Base-by-base conservation (phyloP, 2,888 invertebrate species). In the Cylindroiulus punctatus region DNA sequence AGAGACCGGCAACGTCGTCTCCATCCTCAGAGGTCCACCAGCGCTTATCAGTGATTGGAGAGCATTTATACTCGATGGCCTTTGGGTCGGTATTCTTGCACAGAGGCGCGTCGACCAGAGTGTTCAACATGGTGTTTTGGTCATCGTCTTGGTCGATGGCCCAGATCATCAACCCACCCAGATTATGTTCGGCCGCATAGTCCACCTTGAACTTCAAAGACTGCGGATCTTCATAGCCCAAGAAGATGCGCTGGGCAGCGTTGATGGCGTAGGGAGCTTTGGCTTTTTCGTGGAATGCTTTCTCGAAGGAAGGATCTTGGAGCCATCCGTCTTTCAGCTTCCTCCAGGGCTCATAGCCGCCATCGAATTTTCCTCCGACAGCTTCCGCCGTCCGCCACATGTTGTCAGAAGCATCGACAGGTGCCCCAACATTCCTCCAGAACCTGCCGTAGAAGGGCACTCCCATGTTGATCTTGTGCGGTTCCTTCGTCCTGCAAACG, bases 11-110 rank as follows among this genome's bases (percentile, higher is more conserved):
- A 1, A 86, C 86, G 22, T 88, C 88, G 83, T 89, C 88, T 36
- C 88, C 88, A 85, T 90, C 89, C 81, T 90, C 90, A 40, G 88
- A 89, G 0, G 90, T 90, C 90, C 90, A 90, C 90, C 90, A 90
- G 32, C 90, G 86, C 86, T 89, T 89, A 26, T 89, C 89, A 14
- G 88, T 87, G 8, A 89, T 88, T n/a, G 90, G 89, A 14, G 89
- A 89, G 47, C 89, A 90, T 57, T 88, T 89, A 84, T 89, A 89
- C 22, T 30, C 5, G 14, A 52, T 22, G 10, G 65, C 86, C 19
- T 40, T 65, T 0, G 85, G 42, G n/a, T 86, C 76, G 0, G 32
- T 26, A 17, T 76, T 76, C 76, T 76, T 76, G 44, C 87, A 87
- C 8, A 88, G 83, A 76, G 86, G 36, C 0, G 84, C 88, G 17